Percentiles rank a stretch among this genome's conserved stretches.
phyloP scores from a whole-genome alignment of 2,797 vertebrate species.

The Dendrocincla tyrannina region DNA sequence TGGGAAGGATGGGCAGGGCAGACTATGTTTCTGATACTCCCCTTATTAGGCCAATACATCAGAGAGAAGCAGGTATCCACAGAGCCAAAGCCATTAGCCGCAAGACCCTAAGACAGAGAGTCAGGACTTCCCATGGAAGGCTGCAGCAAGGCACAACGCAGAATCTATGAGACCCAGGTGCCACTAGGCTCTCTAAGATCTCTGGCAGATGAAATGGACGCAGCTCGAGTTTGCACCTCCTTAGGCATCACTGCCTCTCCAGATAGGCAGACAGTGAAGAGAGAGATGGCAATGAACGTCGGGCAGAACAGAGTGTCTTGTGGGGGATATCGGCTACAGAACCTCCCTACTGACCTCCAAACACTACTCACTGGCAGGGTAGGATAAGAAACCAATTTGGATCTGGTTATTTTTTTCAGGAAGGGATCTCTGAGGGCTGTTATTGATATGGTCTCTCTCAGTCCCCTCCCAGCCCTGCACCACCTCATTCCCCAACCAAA shows the following conservation, averaged over 20 bases:
- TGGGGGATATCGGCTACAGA: rapidly evolving
- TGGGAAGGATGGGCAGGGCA: neutral
- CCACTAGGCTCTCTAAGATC: neutral
- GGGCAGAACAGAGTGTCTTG: neutral
- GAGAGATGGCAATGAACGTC: neutral
- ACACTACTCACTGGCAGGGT: neutral
- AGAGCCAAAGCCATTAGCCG: neutral
- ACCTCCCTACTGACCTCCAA: neutral
- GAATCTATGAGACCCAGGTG: neutral
- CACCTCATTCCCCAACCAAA: neutral
- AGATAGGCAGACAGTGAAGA: neutral
- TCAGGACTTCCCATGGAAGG: neutral
- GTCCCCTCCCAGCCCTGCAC: neutral
- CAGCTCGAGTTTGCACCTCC: neutral
- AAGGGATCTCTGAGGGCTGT: neutral
- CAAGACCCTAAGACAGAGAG: neutral
- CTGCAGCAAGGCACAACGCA: neutral
- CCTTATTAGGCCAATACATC: rapidly evolving
- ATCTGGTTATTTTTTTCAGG: neutral
- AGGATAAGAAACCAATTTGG: neutral
- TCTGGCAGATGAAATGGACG: neutral
- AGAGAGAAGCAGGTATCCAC: neutral
- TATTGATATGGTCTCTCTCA: rapidly evolving
- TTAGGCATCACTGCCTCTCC: neutral
- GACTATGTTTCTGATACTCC: neutral